phyloP scores from a whole-genome alignment of 2,113 vertebrate genomes.

The Caranx ignobilis region DNA sequence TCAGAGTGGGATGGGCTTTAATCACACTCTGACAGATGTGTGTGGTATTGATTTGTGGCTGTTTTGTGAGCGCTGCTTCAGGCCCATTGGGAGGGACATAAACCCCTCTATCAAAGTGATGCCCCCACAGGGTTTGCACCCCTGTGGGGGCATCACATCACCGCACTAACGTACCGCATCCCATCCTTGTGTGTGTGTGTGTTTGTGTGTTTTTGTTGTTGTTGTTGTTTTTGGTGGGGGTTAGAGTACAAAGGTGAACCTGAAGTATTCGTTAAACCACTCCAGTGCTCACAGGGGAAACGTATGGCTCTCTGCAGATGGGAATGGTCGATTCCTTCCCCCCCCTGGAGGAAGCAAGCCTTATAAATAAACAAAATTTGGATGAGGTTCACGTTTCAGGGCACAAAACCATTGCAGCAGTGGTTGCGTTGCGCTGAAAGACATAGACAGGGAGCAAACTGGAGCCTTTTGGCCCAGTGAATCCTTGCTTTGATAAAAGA shows the following conservation, averaged over 20 bases:
- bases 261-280: constrained; percentile 49
- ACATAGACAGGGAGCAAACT: constrained; percentile 11
- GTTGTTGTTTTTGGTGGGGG: background rate
- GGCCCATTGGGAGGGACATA: constrained; percentile 55
- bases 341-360: constrained; percentile 22
- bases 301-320: constrained; percentile 33
- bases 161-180: constrained; percentile 11
- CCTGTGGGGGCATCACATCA: no score
- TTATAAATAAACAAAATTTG: constrained; percentile 51
- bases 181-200: constrained; percentile 24
- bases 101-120: constrained; percentile 69
- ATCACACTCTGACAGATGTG: constrained; percentile 73
- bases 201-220: constrained; percentile 5
- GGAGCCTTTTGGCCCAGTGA: constrained; percentile 22
- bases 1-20: constrained; percentile 59
- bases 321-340: constrained; percentile 32
- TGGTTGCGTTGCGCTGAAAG: constrained; percentile 6
- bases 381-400: constrained; percentile 27
- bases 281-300: constrained; percentile 41
- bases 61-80: constrained; percentile 49
- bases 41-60: constrained; percentile 73
- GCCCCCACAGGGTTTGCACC: constrained; percentile 43
- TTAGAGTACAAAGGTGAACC: constrained; percentile 51
- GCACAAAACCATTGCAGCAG: constrained; percentile 9
- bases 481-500: constrained; percentile 31